A percentile compares a stretch with the other conserved stretches of the same genome.
Conservation (phyloP, 2,888 invertebrate genomes). For the Ormyrus rosae region DNA sequence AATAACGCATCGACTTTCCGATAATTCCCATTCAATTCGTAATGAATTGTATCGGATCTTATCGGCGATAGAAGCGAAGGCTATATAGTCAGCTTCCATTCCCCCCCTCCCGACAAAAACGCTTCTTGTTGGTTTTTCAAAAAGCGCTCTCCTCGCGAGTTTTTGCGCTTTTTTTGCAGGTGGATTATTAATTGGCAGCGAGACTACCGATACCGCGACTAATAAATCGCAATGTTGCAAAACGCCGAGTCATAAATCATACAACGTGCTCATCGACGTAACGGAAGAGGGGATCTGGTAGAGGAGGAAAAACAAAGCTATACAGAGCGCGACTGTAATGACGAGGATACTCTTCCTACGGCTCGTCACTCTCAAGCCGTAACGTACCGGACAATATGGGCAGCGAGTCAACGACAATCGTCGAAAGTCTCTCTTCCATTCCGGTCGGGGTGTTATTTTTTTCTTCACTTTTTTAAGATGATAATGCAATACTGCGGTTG, state of each 20-base stretch:
- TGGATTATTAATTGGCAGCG: slow-evolving; percentile 43
- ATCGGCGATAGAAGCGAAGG: slow-evolving; percentile 14
- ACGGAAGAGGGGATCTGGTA: neutral
- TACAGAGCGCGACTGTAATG: slow-evolving; percentile 13
- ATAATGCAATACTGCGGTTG: slow-evolving; percentile 8
- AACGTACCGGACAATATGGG: slow-evolving; percentile 13
- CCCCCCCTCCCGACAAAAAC: neutral
- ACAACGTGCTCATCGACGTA: neutral
- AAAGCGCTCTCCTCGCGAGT: neutral
- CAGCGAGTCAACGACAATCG: slow-evolving; percentile 33
- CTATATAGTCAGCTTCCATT: neutral
- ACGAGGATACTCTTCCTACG: slow-evolving; percentile 18
- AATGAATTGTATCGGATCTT: slow-evolving; percentile 40
- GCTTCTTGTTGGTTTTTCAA: neutral
- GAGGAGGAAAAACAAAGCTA: slow-evolving; percentile 21
- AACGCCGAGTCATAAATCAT: slow-evolving; percentile 44
- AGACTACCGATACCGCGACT: slow-evolving; percentile 25
- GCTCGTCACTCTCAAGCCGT: slow-evolving; percentile 17
- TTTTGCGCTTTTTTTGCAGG: slow-evolving; percentile 20
- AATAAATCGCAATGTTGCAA: slow-evolving; percentile 47
- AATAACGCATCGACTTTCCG: slow-evolving; percentile 15
- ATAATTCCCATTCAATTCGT: slow-evolving; percentile 19
- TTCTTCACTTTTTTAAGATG: neutral
- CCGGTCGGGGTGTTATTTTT: too few species aligned
- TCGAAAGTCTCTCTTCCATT: slow-evolving; percentile 23